Conservation (phyloP, 1,140 invertebrate genomes). For the Formica exsecta region DNA sequence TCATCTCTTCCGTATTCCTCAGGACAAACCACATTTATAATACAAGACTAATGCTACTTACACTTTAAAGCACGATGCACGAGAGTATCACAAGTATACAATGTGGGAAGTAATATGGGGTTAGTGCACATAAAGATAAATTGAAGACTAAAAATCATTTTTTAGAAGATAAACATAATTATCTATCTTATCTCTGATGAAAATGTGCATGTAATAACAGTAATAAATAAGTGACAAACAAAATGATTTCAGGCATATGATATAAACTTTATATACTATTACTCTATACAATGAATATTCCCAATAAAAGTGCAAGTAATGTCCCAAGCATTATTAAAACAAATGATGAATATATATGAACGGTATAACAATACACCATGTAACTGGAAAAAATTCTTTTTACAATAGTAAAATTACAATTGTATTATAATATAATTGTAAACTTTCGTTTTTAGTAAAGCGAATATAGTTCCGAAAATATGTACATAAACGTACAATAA, state of each 20-base stretch:
- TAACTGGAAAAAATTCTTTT: slow-evolving; percentile 16
- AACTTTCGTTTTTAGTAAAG: slow-evolving; percentile 16
- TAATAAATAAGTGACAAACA: not conserved
- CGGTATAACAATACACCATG: slow-evolving; percentile 3
- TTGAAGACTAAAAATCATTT: not conserved
- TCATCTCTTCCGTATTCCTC: slow-evolving; percentile 11
- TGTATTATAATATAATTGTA: slow-evolving; percentile 22
- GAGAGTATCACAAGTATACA: not conserved
- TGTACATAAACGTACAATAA: slow-evolving; percentile 28
- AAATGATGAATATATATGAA: slow-evolving; percentile 19
- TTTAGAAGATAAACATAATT: slow-evolving; percentile 1
- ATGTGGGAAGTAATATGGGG: slow-evolving; percentile 22
- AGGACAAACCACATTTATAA: slow-evolving; percentile 9
- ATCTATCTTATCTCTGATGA: slow-evolving; percentile 1
- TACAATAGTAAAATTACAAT: slow-evolving; percentile 22
- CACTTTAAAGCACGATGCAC: slow-evolving; percentile 34
- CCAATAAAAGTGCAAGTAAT: slow-evolving; percentile 70
- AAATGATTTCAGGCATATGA: slow-evolving; percentile 15
- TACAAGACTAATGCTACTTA: slow-evolving; percentile 36
- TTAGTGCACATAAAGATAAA: slow-evolving; percentile 29
- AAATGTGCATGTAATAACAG: not conserved
- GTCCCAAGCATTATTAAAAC: slow-evolving; percentile 61
- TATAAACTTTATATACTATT: not conserved
- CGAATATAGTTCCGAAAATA: slow-evolving; percentile 25
- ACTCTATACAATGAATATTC: slow-evolving; percentile 1